These are phyloP conservation scores for Isotomurus palustris DNA, from an alignment of 2,888 invertebrate species.

Conservation along the genomic window DNA sequence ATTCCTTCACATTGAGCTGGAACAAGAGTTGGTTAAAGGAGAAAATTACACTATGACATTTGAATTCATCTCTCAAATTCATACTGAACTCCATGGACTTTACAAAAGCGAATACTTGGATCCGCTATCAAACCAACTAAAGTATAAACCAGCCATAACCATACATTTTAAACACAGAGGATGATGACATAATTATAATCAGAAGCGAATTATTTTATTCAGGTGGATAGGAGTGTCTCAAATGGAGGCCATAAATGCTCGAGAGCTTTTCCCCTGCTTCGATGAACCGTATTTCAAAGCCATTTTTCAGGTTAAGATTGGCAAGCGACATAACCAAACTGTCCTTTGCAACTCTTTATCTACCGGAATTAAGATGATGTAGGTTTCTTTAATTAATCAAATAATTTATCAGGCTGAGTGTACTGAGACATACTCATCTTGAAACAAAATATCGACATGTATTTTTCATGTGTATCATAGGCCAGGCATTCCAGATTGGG, in stretches of 20 bases:
- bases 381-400: no score
- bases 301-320: slow-evolving; percentile 20
- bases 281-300: slow-evolving; percentile 27
- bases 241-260: slow-evolving; percentile 23
- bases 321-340: slow-evolving; percentile 12
- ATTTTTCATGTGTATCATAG: not conserved
- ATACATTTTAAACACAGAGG: no score
- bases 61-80: slow-evolving; percentile 6
- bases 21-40: slow-evolving; percentile 1
- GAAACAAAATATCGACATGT: not conserved
- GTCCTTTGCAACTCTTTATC: slow-evolving; percentile 20
- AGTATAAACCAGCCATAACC: not conserved
- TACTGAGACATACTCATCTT: not conserved
- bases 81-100: slow-evolving; percentile 12
- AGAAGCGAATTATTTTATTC: no score
- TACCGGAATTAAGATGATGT: slow-evolving; percentile 18
- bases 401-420: not conserved
- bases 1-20: slow-evolving; percentile 18
- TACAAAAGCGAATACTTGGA: slow-evolving; percentile 23
- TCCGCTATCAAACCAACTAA: no score
- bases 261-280: slow-evolving; percentile 30
- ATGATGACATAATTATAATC: no score
- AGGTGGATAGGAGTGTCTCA: slow-evolving; percentile 31
- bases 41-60: slow-evolving; percentile 12
- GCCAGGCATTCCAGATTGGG: slow-evolving; percentile 15